Evolutionary conservation across 64 coral and sea anemone genomes (phyloP).

Genomic region (Montipora sp.): DNA sequence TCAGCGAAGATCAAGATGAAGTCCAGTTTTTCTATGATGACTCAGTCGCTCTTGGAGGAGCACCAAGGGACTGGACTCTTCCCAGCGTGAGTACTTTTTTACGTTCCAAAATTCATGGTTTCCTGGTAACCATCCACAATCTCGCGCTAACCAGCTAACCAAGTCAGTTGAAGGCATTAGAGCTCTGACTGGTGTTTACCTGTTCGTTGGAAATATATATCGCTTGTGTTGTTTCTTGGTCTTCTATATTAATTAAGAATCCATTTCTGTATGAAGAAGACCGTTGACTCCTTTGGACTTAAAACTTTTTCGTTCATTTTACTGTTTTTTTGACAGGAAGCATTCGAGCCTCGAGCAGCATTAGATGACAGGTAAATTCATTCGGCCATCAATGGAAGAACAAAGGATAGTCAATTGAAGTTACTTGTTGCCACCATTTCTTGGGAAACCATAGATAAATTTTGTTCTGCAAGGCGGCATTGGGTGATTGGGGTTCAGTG

Average conservation of each 20-base stretch:
- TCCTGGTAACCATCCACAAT: too few relatives aligned
- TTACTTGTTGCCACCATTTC: background rate
- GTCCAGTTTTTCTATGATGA: conserved; percentile 58
- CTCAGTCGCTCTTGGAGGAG: conserved; percentile 16
- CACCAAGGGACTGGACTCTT: conserved; percentile 69
- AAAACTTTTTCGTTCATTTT: background rate
- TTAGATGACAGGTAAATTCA: conserved; percentile 67
- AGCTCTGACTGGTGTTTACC: background rate
- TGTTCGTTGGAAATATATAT: background rate
- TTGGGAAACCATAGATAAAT: too few relatives aligned
- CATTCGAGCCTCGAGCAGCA: conserved; percentile 70
- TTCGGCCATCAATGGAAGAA: background rate
- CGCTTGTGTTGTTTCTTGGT: background rate
- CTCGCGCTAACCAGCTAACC: too few relatives aligned
- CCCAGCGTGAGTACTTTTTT: conserved; percentile 62
- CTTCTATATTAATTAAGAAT: too few relatives aligned
- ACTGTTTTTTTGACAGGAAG: conserved; percentile 51
- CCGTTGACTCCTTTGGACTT: background rate
- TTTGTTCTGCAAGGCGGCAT: background rate
- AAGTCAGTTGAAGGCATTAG: too few relatives aligned
- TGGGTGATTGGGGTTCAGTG: background rate
- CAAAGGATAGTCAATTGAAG: background rate
- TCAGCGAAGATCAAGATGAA: conserved; percentile 76
- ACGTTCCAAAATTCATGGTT: too few relatives aligned
- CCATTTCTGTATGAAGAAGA: background rate